phyloP scores from a whole-genome alignment of 2,888 invertebrate genomes.

The Theretra japonica region DNA sequence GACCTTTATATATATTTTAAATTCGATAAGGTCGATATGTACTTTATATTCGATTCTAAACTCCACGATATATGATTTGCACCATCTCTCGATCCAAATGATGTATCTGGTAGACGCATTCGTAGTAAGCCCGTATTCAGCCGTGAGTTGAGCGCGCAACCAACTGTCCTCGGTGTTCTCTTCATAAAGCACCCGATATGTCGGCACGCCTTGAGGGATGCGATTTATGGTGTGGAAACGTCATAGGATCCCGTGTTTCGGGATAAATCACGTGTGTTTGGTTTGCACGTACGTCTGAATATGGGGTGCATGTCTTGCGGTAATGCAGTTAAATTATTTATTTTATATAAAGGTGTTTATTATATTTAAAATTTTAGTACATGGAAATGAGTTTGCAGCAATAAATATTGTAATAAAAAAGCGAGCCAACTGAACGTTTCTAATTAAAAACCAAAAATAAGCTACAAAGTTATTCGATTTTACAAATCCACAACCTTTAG shows the following conservation, averaged over 20 bases:
- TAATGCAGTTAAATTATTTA: constrained; percentile 7
- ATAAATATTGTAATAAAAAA: too few species aligned
- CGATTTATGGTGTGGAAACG: constrained; percentile 83
- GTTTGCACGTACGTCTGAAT: constrained; percentile 68
- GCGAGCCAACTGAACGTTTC: too few species aligned
- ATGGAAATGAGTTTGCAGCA: too few species aligned
- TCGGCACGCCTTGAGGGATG: constrained; percentile 78
- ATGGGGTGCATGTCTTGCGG: constrained; percentile 13
- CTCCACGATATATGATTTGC: background rate
- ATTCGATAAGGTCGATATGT: too few species aligned
- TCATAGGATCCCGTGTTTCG: constrained; percentile 76
- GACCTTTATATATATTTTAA: too few species aligned
- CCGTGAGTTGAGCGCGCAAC: constrained; percentile 1
- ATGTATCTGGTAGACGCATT: background rate
- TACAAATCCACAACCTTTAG: too few species aligned
- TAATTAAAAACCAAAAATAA: too few species aligned
- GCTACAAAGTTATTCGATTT: too few species aligned
- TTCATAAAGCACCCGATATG: constrained; percentile 80
- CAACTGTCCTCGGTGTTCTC: constrained; percentile 72
- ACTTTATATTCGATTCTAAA: too few species aligned
- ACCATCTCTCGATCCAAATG: background rate
- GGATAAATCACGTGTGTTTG: constrained; percentile 81
- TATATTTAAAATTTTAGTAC: too few species aligned
- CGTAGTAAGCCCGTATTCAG: constrained; percentile 10
- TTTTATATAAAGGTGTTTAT: background rate